These are phyloP conservation scores for Lepidurus packardi DNA, from an alignment of 1,140 invertebrate genomes.

Conservation along the genomic window DNA sequence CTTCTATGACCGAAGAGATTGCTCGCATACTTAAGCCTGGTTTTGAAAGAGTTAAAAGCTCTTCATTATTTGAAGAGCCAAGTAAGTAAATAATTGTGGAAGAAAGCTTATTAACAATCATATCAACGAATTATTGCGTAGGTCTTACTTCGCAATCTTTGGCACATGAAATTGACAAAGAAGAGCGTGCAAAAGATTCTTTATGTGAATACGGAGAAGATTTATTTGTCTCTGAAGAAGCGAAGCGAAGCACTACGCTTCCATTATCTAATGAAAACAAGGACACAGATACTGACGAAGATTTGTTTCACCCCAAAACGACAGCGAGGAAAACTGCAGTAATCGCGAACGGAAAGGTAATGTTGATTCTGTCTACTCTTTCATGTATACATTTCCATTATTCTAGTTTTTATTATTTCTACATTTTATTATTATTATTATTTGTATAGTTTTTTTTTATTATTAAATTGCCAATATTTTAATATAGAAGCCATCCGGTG, in stretches of 20 bases:
- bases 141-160: not conserved
- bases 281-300: conserved; percentile 25
- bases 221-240: not conserved
- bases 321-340: not conserved
- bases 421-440: not conserved
- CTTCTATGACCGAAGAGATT: not conserved
- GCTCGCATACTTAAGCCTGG: not conserved
- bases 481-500: too few relatives aligned
- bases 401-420: not conserved
- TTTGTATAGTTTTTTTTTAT: not conserved
- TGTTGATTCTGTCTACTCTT: not conserved
- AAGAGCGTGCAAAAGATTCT: not conserved
- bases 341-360: not conserved
- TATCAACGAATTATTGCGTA: not conserved
- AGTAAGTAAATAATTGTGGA: not conserved
- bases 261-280: not conserved
- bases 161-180: not conserved
- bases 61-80: not conserved
- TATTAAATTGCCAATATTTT: too few relatives aligned
- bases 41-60: not conserved
- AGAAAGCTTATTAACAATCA: not conserved
- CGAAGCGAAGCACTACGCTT: not conserved
- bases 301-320: conserved; percentile 26
- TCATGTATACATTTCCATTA: not conserved
- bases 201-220: not conserved